Evolutionary conservation across 2,888 invertebrate genomes (phyloP), one percentile per base, ranked within the genome.

Genomic region (Lissocephala sabroskyi): DNA sequence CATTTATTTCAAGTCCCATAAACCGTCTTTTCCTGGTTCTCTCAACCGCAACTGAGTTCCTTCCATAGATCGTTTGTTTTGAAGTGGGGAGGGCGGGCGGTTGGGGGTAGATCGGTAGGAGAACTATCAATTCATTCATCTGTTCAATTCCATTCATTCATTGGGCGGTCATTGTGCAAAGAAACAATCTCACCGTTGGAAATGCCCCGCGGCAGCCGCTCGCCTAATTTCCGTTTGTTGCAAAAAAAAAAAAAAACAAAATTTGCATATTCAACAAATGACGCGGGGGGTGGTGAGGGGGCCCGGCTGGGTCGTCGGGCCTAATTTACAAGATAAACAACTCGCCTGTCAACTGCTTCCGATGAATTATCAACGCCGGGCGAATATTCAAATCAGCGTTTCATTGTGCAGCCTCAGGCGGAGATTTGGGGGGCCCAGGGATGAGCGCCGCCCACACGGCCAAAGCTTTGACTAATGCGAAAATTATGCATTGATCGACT

Each of bases 321-420:
- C 62, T 65, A 65, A 70, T 71, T 75, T 75, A 60, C 65, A 71
- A 75, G 71, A 77, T 77, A 76, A 74, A 74, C 75, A 61, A 70
- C 62, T 55, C 75, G 65, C 64, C 77, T 75, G 78, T 75, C 77
- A 77, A 59, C 56, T 50, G 73, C 64, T 68, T 80, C 76, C 78
- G 68, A 70, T 60, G 70, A 70, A 70, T 70, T 70, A 37, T 11
- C 35, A 35, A 14, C n/a, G n/a, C n/a, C n/a, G n/a, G 49, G 56
- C 59, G 65, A 73, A 68, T 77, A 77, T 77, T 78, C 76, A 79
- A 77, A 77, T 79, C 56, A 77, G 73, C 54, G 48, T 49, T 11
- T 57, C 53, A 57, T 66, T 58, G 65, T 48, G 35, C 10, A n/a
- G n/a, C n/a, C n/a, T n/a, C n/a, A n/a, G n/a, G 46, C 43, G 40